Conservation (phyloP, 1,140 invertebrate species). For the Leucophenga varia region DNA sequence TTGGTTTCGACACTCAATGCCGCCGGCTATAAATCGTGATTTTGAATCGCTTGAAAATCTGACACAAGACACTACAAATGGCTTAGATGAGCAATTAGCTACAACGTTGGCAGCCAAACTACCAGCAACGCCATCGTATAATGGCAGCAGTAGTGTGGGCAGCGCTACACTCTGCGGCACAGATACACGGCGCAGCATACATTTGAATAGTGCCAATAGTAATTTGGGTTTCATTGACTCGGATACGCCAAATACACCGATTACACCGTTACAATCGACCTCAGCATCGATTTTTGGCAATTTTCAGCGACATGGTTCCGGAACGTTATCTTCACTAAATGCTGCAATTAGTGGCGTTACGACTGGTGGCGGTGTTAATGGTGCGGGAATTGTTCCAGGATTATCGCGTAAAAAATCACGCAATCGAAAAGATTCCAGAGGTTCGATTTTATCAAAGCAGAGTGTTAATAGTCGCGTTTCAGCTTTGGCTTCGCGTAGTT, state of each 20-base stretch:
- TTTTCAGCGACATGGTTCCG: slow-evolving; percentile 20
- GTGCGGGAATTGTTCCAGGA: not conserved
- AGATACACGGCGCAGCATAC: slow-evolving; percentile 28
- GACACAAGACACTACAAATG: slow-evolving; percentile 26
- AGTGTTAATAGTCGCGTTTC: slow-evolving; percentile 24
- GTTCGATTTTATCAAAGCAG: slow-evolving; percentile 36
- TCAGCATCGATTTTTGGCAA: slow-evolving; percentile 20
- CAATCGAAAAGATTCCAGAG: slow-evolving; percentile 40
- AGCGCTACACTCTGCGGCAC: slow-evolving; percentile 19
- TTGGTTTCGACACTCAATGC: slow-evolving; percentile 50
- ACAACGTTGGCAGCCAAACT: slow-evolving; percentile 27
- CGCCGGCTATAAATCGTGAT: slow-evolving; percentile 41
- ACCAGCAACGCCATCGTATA: not conserved
- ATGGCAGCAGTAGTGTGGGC: not conserved
- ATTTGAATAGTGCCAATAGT: slow-evolving; percentile 49
- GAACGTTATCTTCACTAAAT: slow-evolving; percentile 12
- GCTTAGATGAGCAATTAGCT: slow-evolving; percentile 43
- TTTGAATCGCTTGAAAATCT: slow-evolving; percentile 46
- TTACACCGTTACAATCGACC: slow-evolving; percentile 25
- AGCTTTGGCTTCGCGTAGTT: slow-evolving; percentile 27
- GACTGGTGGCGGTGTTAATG: slow-evolving; percentile 3
- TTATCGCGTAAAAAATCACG: slow-evolving; percentile 17
- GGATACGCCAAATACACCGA: slow-evolving; percentile 41
- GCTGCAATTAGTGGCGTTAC: slow-evolving; percentile 1
- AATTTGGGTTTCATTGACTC: slow-evolving; percentile 51